These are phyloP conservation scores for Anodontia alba DNA, from an alignment of 2,888 invertebrate species.

Conservation along the genomic window DNA sequence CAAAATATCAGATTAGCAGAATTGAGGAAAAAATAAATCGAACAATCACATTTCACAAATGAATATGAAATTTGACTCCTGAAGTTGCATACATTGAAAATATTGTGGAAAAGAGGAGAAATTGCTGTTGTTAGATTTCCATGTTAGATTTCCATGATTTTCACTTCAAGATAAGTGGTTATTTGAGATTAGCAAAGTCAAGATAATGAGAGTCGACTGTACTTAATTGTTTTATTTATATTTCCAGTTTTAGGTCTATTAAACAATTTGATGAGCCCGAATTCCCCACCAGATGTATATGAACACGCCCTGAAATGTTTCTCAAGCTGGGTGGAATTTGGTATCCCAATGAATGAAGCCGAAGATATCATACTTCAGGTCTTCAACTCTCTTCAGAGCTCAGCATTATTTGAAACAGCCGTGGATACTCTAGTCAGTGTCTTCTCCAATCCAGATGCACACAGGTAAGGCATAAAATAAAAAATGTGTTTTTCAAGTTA, in stretches of 20 bases:
- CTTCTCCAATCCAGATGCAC: conserved; percentile 88
- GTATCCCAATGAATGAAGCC: conserved; percentile 85
- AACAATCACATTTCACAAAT: no score
- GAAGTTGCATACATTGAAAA: no score
- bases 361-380: conserved; percentile 81
- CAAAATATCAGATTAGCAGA: no score
- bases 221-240: no score
- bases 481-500: neutral
- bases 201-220: no score
- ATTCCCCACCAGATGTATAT: conserved; percentile 71
- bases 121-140: no score
- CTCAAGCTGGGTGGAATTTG: conserved; percentile 88
- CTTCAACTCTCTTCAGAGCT: conserved; percentile 81
- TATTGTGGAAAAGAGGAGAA: no score
- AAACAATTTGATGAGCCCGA: conserved; percentile 72
- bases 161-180: no score
- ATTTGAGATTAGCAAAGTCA: no score
- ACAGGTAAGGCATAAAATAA: conserved; percentile 83
- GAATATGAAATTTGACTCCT: no score
- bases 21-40: no score
- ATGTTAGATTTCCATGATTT: no score
- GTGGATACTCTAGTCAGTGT: conserved; percentile 88
- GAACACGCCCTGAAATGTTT: conserved; percentile 83
- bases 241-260: conserved; percentile 83
- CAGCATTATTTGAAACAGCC: conserved; percentile 87